Evolutionary conservation across 2,797 vertebrate genomes (phyloP).

Genomic region (Malurus leucopterus): DNA sequence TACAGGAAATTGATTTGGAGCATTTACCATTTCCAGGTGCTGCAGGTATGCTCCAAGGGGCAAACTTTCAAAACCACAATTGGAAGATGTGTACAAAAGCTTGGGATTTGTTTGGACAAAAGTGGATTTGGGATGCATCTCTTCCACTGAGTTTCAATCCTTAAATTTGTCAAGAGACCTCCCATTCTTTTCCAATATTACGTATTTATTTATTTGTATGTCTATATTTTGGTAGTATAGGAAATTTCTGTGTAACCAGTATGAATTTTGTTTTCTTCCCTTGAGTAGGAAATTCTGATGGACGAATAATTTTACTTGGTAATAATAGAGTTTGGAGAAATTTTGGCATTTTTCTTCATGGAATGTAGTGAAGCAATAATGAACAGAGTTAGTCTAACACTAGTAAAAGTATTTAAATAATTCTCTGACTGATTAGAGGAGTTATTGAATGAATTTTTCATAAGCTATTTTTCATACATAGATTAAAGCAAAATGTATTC

Average conservation of each 20-base stretch:
- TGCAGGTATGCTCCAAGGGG: not conserved
- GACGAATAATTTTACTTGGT: not conserved
- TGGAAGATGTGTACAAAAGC: not conserved
- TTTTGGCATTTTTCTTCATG: not conserved
- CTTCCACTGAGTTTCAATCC: not conserved
- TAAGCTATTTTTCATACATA: conserved; percentile 4
- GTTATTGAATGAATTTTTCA: conserved; percentile 37
- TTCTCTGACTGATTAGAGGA: conserved; percentile 1
- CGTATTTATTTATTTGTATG: not conserved
- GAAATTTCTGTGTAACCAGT: not conserved
- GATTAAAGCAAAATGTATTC: conserved; percentile 5
- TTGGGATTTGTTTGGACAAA: not conserved
- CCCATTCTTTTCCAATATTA: not conserved
- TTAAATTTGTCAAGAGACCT: not conserved
- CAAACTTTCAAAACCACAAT: conserved; percentile 1
- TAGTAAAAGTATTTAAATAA: not conserved
- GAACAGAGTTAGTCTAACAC: not conserved
- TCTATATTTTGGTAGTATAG: not conserved
- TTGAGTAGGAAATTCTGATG: not conserved
- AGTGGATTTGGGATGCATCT: not conserved
- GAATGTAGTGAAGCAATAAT: not conserved
- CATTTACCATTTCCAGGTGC: not conserved
- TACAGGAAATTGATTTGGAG: conserved; percentile 24
- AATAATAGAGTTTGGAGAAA: conserved; percentile 1
- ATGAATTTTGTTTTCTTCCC: not conserved